Conservation (phyloP, 2,113 vertebrate species). For the Choloepus hoffmanni region DNA sequence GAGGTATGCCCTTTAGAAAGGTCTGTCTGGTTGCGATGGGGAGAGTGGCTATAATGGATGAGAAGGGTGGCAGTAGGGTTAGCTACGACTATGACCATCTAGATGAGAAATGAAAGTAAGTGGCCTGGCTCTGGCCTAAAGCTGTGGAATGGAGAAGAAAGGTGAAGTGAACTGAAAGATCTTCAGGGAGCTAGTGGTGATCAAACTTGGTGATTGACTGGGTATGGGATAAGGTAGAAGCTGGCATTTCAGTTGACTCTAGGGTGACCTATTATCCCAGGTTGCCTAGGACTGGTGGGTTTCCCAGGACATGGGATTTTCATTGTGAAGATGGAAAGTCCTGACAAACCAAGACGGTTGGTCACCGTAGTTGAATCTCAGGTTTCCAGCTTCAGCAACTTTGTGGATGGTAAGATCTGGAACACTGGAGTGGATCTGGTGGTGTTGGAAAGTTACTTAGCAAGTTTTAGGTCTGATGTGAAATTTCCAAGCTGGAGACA, state of each 20-base stretch:
- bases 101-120: not conserved
- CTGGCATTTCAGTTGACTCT: not conserved
- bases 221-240: not conserved
- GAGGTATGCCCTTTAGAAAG: not conserved
- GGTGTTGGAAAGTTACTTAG: rapidly evolving
- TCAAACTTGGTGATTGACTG: not conserved
- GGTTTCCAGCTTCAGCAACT: not conserved
- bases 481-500: not conserved
- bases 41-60: not conserved
- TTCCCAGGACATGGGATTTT: not conserved
- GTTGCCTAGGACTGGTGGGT: not conserved
- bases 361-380: not conserved
- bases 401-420: not conserved
- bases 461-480: not conserved
- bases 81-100: not conserved
- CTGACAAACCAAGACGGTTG: not conserved
- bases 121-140: not conserved
- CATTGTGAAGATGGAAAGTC: not conserved
- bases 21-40: not conserved
- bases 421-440: rapidly evolving
- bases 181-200: not conserved
- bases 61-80: too few relatives aligned
- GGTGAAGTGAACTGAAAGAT: not conserved
- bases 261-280: not conserved
- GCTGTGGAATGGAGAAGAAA: not conserved